Evolutionary conservation across 2,797 vertebrate genomes (phyloP).

Genomic region (Sebastes steindachneri): DNA sequence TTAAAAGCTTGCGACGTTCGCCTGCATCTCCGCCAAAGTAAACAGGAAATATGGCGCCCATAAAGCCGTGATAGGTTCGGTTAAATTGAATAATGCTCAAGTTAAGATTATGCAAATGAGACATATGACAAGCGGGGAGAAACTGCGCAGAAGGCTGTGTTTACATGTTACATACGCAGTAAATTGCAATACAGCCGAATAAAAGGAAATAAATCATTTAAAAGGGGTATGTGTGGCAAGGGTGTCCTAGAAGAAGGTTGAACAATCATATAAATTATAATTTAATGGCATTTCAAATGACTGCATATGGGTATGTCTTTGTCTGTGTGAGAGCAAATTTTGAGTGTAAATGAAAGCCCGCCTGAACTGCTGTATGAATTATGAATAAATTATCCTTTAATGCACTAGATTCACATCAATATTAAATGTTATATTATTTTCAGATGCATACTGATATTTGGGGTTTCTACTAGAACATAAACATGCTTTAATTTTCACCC

Average conservation of each 20-base stretch:
- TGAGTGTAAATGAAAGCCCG: not conserved
- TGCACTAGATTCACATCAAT: constrained; percentile 6
- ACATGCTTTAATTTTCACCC: too few relatives aligned
- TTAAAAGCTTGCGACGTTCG: constrained; percentile 18
- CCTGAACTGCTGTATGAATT: not conserved
- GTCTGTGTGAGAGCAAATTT: not conserved
- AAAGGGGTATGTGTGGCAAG: not conserved
- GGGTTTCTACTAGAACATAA: not conserved
- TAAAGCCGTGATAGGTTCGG: constrained; percentile 64
- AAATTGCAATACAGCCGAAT: constrained; percentile 33
- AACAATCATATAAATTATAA: constrained; percentile 37
- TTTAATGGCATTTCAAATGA: constrained; percentile 1
- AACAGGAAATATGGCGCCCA: constrained; percentile 61
- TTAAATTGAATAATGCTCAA: constrained; percentile 66
- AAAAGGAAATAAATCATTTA: constrained; percentile 42
- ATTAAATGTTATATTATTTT: not conserved
- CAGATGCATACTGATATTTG: too few relatives aligned
- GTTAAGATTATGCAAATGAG: constrained; percentile 65
- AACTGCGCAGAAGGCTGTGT: not conserved
- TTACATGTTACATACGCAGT: constrained; percentile 8
- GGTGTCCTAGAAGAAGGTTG: constrained; percentile 15
- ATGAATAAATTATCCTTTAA: not conserved
- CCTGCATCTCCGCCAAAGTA: constrained; percentile 36
- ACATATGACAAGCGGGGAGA: constrained; percentile 30
- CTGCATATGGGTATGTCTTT: not conserved